Percentiles rank a stretch among this genome's conserved stretches.
phyloP scores from a whole-genome alignment of 2,113 vertebrate genomes.

The Menura novaehollandiae region DNA sequence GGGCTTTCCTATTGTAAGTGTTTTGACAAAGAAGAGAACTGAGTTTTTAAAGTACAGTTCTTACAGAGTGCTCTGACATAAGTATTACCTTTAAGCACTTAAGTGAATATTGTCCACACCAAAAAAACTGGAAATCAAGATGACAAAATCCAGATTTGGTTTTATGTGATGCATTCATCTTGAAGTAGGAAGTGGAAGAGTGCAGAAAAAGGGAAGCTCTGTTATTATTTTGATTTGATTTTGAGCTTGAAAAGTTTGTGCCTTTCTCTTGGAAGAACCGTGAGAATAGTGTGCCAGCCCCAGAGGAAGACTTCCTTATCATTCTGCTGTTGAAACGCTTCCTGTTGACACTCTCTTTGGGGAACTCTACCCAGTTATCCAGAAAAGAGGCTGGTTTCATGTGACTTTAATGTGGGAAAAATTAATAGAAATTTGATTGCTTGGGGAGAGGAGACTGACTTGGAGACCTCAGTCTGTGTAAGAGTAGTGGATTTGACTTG shows the following conservation, averaged over 20 bases:
- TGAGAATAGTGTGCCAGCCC: neutral
- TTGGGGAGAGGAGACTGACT: neutral
- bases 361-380: neutral
- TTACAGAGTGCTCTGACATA: neutral
- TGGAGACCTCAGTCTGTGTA: neutral
- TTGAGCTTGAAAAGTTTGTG: neutral
- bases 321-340: neutral
- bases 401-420: neutral
- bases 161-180: accelerated
- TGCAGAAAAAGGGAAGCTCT: neutral
- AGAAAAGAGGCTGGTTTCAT: neutral
- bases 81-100: neutral
- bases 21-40: neutral
- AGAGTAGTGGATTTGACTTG: neutral
- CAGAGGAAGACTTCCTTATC: constrained; percentile 14
- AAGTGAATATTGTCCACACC: neutral
- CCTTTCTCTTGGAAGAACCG: neutral
- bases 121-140: neutral
- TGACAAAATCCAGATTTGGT: neutral
- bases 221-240: neutral
- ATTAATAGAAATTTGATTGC: neutral
- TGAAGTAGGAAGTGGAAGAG: neutral
- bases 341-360: neutral
- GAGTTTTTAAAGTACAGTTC: neutral
- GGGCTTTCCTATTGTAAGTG: neutral